Base-by-base conservation (phyloP, 2,113 vertebrate genomes). In the Cisticola juncidis region DNA sequence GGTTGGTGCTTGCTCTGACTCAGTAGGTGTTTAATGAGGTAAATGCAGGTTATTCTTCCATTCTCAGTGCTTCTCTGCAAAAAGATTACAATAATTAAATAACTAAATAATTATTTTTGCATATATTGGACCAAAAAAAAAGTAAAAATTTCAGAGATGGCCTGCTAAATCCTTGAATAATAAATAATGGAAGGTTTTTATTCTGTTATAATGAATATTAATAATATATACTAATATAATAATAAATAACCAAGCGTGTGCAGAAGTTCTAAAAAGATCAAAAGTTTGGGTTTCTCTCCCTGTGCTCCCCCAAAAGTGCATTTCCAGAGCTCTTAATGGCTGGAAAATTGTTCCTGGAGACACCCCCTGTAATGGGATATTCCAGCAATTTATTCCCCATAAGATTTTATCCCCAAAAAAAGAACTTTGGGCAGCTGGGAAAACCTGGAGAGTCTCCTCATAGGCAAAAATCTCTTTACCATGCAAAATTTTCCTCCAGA, bases 261-360 rank as follows among this genome's bases (percentile, higher is more conserved):
- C 40, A 35, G 11, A 36, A 51, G 25, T 60, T 81, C 20, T 40
- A 36, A 23, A 29, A 45, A 44, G 9, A 22, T 40, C 26, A 35
- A 17, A 36, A 53, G 8, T 29, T 81, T 58, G 57, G 35, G n/a
- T 80, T 91, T 64, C 58, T 80, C 38, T 79, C 69, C 81, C 83
- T 42, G 14, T 92, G 82, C 62, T 95, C 56, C 95, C 93, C 62
- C 95, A 95, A 97, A 97, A 92, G 56, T 73, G 35, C 91, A 94
- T 94, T 97, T 92, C 77, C 60, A 29, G 89, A 88, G 80, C 84
- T 35, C 72, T 96, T 78, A 70, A 95, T 93, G 95, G 88, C 91
- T 95, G 87, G 95, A 95, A 97, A 97, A 95, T 97, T 94, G 69
- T 86, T 96, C 89, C 95, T 97, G 90, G 95, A 94, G 51, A 78